phyloP scores from a whole-genome alignment of 2,888 invertebrate genomes.

The Noctua comes region DNA sequence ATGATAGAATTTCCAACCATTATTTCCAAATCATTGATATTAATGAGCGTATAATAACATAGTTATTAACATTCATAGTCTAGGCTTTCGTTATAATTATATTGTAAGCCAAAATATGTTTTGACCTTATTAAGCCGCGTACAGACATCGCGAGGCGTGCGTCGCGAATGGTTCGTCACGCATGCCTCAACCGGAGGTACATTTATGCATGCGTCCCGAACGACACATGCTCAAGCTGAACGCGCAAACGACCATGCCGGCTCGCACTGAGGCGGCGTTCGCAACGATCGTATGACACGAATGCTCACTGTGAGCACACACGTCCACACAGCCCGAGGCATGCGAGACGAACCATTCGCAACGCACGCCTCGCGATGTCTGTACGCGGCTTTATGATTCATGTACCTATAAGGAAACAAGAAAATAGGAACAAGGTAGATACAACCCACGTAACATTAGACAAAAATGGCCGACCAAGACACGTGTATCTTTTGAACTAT shows the following conservation, averaged over 20 bases:
- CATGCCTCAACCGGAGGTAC: no score
- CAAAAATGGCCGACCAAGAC: background rate
- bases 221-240: no score
- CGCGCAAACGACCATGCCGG: no score
- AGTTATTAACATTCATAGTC: background rate
- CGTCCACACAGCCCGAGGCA: no score
- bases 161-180: no score
- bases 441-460: background rate
- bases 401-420: background rate
- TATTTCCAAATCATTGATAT: background rate
- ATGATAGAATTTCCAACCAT: background rate
- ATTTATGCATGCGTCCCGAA: no score
- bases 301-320: no score
- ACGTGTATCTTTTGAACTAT: slow-evolving; percentile 2
- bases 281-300: no score
- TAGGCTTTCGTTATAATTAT: background rate
- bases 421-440: background rate
- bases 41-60: background rate
- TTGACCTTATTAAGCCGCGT: background rate
- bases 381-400: background rate
- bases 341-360: no score
- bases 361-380: no score
- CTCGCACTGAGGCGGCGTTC: no score
- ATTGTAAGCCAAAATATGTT: slow-evolving; percentile 9
- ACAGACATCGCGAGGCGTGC: no score